Base-by-base conservation (phyloP, 2,113 vertebrate species). In the Pachyramphus minor region DNA sequence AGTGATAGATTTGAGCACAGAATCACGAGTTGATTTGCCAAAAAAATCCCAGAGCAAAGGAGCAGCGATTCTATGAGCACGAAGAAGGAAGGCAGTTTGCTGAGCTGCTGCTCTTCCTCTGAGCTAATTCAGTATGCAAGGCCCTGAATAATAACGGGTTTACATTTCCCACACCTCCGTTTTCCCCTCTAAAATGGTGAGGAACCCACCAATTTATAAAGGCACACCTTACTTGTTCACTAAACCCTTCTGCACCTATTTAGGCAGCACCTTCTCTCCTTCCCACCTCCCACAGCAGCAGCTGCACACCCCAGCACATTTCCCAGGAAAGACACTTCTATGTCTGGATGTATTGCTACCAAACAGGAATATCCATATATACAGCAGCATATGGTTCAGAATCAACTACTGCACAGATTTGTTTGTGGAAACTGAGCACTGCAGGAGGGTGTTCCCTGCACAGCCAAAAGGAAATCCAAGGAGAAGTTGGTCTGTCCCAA, bases 261-360 rank as follows among this genome's bases (percentile, higher is more conserved):
- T 83, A 66, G 63, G 27, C 1, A 5, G 52, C 52, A 50, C 74
- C 47, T 30, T 37, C 59, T 18, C 75, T 62, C 39, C 58, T 73
- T 49, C 91, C 89, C 87, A 82, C 81, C 90, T 87, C 92, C 92
- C 87, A 25, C 87, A 14, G 87, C 72, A n/a, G 91, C 95, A 95
- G 53, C 84, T 87, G 84, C 11, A 37, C 8, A 0, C 44, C 20
- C 12, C 64, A 41, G 80, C 5, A 16, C 2, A 2, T 59, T 42
- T 58, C 66, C 92, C 37, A 45, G 64, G 2, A 14, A 25, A 52
- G 58, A 6, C 56, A n/a, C n/a, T 42, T 33, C 2, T 17, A 0
- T 19, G 75, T 56, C 90, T 76, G 94, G 74, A 22, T 56, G 69
- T 42, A 9, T 3, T 35, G 66, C 77, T 31, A 35, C 39, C 77